Base-by-base conservation (phyloP, 1,140 invertebrate genomes). In the Acromyrmex heyeri region DNA sequence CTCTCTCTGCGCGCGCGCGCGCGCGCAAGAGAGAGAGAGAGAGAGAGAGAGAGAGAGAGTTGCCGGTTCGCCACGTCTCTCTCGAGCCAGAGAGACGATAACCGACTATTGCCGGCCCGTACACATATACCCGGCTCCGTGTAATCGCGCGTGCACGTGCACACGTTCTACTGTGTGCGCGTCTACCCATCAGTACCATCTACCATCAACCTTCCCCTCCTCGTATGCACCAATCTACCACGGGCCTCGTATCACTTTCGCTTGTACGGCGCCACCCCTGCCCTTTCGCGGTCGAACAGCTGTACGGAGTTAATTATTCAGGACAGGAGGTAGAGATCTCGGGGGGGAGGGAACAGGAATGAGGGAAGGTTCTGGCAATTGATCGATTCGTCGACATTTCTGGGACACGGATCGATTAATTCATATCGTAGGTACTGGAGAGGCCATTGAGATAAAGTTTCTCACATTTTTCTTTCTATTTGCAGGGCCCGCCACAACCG, bases 401-500 rank as follows among this genome's bases (percentile, higher is more conserved):
- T 81, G 12, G 70, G 57, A 76, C 55, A 7, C 34, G 65, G 21
- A 72, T 48, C 62, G 61, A 65, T 87, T 6, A 44, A 72, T 70
- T 55, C 21, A 12, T 62, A 24, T 69, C 27, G n/a, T 55, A n/a
- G 38, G 38, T 8, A 55, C 6, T n/a, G 48, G 34, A 34, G 83
- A 57, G 61, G 18, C 14, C 12, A n/a, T 34, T 57, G n/a, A n/a
- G 7, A n/a, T 8, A 18, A 8, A 14, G 30, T 44, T 69, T 69
- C 70, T n/a, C 38, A 65, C 67, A 14, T 12, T 50, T 91, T 12
- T 91, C 88, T 94, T 92, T 93, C 24, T 89, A 87, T 96, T 96
- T 12, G 18, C 96, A 98, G 97, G 98, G 97, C 92, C 97, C 97
- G 79, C 97, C 97, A 85, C 97, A 97, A 91, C 97, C 98, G 83